phyloP scores from a whole-genome alignment of 2,113 vertebrate species.

The Amazona guildingii region DNA sequence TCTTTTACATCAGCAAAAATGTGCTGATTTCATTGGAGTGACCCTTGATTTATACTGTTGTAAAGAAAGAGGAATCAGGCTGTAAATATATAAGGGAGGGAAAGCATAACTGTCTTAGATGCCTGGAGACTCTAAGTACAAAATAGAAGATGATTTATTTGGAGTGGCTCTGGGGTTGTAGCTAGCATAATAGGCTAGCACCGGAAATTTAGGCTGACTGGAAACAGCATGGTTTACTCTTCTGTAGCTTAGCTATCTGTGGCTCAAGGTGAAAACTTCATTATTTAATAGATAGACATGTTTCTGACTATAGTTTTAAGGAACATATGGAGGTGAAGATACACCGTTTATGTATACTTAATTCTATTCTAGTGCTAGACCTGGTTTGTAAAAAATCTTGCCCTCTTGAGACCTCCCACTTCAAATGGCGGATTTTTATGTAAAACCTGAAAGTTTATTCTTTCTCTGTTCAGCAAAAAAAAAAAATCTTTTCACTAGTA shows the following conservation, averaged over 20 bases:
- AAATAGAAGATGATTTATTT: constrained; percentile 44
- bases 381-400: background rate
- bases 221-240: background rate
- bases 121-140: background rate
- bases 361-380: background rate
- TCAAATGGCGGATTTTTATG: background rate
- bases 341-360: background rate
- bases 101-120: background rate
- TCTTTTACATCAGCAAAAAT: background rate
- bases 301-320: background rate
- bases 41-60: background rate
- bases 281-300: background rate
- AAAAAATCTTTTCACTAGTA: background rate
- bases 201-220: background rate
- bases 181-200: background rate
- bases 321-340: background rate
- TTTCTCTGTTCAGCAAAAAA: background rate
- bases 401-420: background rate
- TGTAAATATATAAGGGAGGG: background rate
- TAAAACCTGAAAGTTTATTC: background rate
- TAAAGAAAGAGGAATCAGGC: constrained; percentile 4
- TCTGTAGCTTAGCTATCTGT: background rate
- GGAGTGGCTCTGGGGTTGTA: background rate
- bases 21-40: background rate
- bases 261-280: background rate